Evolutionary conservation across 2,113 vertebrate genomes (phyloP).

Genomic region (Pseudopodoces humilis): DNA sequence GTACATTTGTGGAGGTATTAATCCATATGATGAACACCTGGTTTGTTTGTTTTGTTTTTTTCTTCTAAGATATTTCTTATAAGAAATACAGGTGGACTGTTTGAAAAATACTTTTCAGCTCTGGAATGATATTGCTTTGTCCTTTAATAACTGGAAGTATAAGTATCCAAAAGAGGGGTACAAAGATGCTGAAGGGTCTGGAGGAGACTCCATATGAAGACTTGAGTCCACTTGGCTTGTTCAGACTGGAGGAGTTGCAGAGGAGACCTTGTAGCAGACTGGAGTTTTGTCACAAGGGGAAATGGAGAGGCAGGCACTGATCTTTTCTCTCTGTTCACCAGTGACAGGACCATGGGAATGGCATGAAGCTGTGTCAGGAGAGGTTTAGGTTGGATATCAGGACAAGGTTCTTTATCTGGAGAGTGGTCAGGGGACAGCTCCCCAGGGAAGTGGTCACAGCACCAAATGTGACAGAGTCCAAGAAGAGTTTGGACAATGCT

Average conservation of each 20-base stretch:
- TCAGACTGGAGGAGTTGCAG: neutral
- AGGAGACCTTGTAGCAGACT: neutral
- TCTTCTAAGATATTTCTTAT: neutral
- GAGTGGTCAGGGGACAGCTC: neutral
- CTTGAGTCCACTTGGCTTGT: neutral
- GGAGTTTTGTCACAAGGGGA: neutral
- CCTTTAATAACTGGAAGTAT: neutral
- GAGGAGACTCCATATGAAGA: neutral
- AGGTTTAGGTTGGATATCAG: neutral
- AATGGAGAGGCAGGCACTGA: neutral
- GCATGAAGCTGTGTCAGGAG: neutral
- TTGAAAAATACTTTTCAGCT: neutral
- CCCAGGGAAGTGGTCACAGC: neutral
- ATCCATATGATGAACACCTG: neutral
- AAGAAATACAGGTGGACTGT: neutral
- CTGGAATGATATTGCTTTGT: neutral
- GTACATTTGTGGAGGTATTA: neutral
- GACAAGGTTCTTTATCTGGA: neutral
- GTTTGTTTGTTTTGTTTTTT: neutral
- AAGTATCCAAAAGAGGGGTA: neutral
- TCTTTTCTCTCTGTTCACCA: neutral
- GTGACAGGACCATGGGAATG: neutral
- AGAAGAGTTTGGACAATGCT: neutral
- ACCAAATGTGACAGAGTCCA: neutral
- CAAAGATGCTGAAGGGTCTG: neutral